Percentiles rank a stretch among this genome's conserved stretches.
Evolutionary conservation across 2,113 vertebrate genomes (phyloP).

Genomic region (Egretta garzetta): DNA sequence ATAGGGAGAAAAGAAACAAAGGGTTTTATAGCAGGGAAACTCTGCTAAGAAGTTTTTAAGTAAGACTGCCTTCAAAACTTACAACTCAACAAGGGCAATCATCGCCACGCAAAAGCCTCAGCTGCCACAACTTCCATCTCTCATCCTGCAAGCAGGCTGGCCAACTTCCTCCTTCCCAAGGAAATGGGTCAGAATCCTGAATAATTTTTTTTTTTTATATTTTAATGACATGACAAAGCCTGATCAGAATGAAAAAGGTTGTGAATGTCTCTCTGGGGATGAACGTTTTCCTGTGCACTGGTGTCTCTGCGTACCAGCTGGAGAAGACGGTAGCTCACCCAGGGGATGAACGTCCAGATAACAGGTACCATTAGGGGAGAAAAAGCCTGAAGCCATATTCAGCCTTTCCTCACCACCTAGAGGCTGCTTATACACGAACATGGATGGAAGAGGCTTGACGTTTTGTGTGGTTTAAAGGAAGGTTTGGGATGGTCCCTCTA

Average conservation of each 20-base stretch:
- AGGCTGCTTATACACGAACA: neutral
- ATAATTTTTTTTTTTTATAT: neutral
- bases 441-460: neutral
- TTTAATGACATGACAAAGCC: neutral
- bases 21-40: neutral
- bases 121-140: neutral
- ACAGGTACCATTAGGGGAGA: accelerated
- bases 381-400: neutral
- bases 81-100: accelerated
- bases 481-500: neutral
- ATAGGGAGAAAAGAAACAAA: neutral
- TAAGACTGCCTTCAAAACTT: neutral
- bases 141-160: neutral
- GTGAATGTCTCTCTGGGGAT: neutral
- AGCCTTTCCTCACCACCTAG: neutral
- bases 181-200: neutral
- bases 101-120: neutral
- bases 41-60: accelerated
- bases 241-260: neutral
- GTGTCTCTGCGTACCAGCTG: neutral
- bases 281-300: neutral
- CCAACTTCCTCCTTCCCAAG: neutral
- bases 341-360: neutral
- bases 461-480: neutral
- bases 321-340: neutral